These are phyloP conservation scores for Epsilonema sp. DNA, from an alignment of 2,888 invertebrate species.

Conservation along the genomic window DNA sequence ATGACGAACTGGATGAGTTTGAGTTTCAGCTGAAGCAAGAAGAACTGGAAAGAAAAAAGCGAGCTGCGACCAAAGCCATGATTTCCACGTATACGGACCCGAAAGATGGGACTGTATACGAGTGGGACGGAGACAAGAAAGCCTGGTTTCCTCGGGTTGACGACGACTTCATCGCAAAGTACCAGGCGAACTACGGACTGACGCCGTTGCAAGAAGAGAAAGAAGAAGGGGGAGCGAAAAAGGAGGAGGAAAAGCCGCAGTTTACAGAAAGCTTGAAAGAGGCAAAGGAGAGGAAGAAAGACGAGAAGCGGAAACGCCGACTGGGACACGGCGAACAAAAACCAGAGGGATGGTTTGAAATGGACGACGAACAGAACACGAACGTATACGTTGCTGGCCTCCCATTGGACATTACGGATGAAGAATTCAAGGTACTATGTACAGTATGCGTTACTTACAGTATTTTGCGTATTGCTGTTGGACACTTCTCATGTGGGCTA, in stretches of 20 bases:
- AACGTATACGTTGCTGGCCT: slow-evolving; percentile 87
- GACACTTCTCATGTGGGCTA: not conserved
- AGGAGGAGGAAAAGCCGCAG: slow-evolving; percentile 12
- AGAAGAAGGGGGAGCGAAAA: slow-evolving; percentile 18
- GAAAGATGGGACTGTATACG: slow-evolving; percentile 62
- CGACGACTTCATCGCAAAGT: slow-evolving; percentile 82
- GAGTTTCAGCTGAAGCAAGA: slow-evolving; percentile 5
- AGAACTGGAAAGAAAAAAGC: not conserved
- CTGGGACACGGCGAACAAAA: not conserved
- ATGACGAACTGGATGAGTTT: slow-evolving; percentile 4
- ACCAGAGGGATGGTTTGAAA: slow-evolving; percentile 56
- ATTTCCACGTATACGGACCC: slow-evolving; percentile 1
- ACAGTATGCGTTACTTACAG: not conserved
- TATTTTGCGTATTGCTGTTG: not conserved
- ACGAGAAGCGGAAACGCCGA: slow-evolving; percentile 9
- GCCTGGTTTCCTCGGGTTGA: slow-evolving; percentile 89
- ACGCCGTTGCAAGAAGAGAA: not conserved
- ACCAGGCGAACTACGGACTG: slow-evolving; percentile 67
- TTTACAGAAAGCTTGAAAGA: slow-evolving; percentile 10
- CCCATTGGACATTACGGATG: slow-evolving; percentile 61
- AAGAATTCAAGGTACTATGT: slow-evolving; percentile 39
- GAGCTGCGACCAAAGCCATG: not conserved
- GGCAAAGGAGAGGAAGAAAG: slow-evolving; percentile 15
- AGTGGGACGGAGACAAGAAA: slow-evolving; percentile 71
- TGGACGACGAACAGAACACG: slow-evolving; percentile 65